A percentile compares a stretch with the other conserved stretches of the same genome.
These are phyloP conservation scores for Lasioglossum calceatum DNA, from an alignment of 2,888 invertebrate genomes.

Conservation along the genomic window DNA sequence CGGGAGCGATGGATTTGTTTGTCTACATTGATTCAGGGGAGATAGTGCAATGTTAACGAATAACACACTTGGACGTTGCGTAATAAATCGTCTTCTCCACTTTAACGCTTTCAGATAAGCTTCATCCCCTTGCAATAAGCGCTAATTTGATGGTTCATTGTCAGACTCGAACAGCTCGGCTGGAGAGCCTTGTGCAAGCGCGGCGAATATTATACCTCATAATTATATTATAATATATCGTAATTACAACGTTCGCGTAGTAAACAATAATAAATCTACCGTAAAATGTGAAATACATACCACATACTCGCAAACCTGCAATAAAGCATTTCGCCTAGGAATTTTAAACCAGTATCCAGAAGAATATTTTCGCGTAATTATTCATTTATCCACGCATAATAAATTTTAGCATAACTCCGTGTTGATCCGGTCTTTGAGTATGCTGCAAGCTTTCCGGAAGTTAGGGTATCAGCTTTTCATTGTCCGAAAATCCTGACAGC, in stretches of 20 bases:
- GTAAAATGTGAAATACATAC: background rate
- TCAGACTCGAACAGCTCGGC: background rate
- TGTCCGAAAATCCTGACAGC: background rate
- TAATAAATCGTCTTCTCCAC: background rate
- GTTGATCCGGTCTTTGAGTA: background rate
- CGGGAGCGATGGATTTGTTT: background rate
- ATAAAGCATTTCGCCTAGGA: background rate
- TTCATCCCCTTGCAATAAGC: background rate
- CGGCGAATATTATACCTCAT: background rate
- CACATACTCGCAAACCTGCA: fast-evolving
- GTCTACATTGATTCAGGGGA: background rate
- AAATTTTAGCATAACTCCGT: background rate
- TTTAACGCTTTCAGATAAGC: background rate
- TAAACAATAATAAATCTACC: background rate
- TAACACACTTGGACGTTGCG: background rate
- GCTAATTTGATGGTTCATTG: background rate
- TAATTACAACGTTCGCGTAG: background rate
- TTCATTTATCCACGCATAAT: too few relatives aligned
- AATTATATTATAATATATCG: background rate
- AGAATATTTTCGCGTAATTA: background rate
- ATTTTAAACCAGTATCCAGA: background rate
- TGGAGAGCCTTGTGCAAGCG: background rate
- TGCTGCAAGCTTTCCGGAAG: background rate
- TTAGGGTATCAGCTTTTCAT: background rate
- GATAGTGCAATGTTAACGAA: background rate